A percentile compares a stretch with the other conserved stretches of the same genome.
These are phyloP conservation scores for Parelbella ahira DNA, from an alignment of 2,888 invertebrate species.

Conservation along the genomic window DNA sequence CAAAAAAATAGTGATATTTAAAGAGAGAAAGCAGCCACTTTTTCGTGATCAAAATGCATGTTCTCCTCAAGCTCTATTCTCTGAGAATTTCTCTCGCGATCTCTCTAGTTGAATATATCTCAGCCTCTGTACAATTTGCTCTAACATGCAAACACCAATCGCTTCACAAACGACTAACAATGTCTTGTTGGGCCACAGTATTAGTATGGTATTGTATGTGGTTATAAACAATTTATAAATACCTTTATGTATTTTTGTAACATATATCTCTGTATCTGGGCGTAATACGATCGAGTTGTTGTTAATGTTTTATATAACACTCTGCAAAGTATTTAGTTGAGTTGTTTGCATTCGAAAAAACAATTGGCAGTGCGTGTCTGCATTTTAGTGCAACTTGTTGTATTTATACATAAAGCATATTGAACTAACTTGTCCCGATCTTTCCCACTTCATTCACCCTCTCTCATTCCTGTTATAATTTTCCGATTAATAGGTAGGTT, in stretches of 20 bases:
- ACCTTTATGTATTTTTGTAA: slow-evolving; percentile 64
- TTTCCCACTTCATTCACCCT: slow-evolving; percentile 14
- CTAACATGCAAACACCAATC: slow-evolving; percentile 82
- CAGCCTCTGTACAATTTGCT: slow-evolving; percentile 75
- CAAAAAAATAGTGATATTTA: no score
- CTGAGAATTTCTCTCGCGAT: slow-evolving; percentile 28
- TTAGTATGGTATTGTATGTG: slow-evolving; percentile 77
- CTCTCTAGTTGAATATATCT: slow-evolving; percentile 18
- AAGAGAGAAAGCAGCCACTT: no score
- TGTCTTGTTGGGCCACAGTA: slow-evolving; percentile 74
- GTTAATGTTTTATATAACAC: slow-evolving; percentile 38
- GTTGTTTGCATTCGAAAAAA: slow-evolving; percentile 51
- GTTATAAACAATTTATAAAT: slow-evolving; percentile 62
- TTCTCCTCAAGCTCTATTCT: slow-evolving; percentile 34
- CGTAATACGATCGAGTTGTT: slow-evolving; percentile 59
- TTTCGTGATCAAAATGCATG: slow-evolving; percentile 57
- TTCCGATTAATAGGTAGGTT: slow-evolving; percentile 1
- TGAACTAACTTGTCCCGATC: slow-evolving; percentile 57
- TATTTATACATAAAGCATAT: slow-evolving; percentile 65
- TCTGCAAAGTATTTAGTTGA: slow-evolving; percentile 47
- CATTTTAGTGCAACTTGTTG: slow-evolving; percentile 80
- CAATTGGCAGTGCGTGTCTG: slow-evolving; percentile 80
- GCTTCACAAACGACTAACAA: slow-evolving; percentile 80
- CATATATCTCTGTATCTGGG: slow-evolving; percentile 71
- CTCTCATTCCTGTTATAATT: slow-evolving; percentile 15